Percentiles rank a stretch among this genome's conserved stretches.
Evolutionary conservation across 2,113 vertebrate genomes (phyloP).

Genomic region (Pachycephala philippinensis): DNA sequence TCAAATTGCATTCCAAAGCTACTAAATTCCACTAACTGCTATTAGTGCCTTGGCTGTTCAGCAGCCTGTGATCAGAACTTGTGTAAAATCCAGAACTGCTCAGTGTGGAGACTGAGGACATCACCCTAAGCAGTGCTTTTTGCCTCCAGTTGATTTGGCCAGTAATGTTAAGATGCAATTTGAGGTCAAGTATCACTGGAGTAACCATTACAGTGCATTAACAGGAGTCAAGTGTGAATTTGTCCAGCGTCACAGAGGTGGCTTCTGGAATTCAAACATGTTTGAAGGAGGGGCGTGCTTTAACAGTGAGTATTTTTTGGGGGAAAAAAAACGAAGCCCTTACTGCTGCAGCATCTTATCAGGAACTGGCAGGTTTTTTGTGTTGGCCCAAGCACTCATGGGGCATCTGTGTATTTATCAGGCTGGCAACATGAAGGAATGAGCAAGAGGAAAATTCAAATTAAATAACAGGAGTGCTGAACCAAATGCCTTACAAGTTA

Average conservation of each 20-base stretch:
- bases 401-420: background rate
- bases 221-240: background rate
- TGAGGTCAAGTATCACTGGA: background rate
- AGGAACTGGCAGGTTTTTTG: background rate
- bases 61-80: background rate
- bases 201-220: background rate
- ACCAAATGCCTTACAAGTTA: background rate
- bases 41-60: background rate
- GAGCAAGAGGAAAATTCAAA: background rate
- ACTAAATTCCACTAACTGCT: background rate
- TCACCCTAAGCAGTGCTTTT: background rate
- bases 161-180: background rate
- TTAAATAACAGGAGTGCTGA: background rate
- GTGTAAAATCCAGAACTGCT: background rate
- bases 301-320: background rate
- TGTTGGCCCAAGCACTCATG: background rate
- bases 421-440: background rate
- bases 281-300: background rate
- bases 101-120: background rate
- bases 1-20: background rate
- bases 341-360: slow-evolving; percentile 12
- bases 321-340: fast-evolving
- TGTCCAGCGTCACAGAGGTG: background rate
- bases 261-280: background rate
- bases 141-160: background rate